These are phyloP conservation scores for Caenorhabditis sp. DNA, from an alignment of 2,888 invertebrate genomes.

Conservation along the genomic window DNA sequence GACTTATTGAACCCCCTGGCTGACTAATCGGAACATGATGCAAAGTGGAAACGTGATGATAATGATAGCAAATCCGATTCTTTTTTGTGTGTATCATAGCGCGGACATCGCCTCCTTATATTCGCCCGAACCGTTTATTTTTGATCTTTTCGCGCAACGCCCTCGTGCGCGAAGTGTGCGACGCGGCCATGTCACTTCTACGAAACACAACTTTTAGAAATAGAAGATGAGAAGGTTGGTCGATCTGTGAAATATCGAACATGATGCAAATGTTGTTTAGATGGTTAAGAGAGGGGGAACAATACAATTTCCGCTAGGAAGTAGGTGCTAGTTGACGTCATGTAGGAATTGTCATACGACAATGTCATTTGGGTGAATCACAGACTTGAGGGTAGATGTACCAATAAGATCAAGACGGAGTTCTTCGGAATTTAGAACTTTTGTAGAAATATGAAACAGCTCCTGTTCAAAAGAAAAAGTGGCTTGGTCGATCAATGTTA, in stretches of 20 bases:
- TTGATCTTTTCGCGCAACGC: conserved; percentile 53
- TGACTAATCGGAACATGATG: conserved; percentile 25
- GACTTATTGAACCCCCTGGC: conserved; percentile 32
- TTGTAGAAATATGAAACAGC: too few relatives aligned
- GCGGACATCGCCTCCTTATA: conserved; percentile 37
- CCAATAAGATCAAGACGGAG: too few relatives aligned
- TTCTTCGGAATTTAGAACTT: too few relatives aligned
- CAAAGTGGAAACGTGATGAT: conserved; percentile 32
- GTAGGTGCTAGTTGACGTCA: not conserved
- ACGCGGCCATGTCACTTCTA: not conserved
- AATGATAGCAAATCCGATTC: conserved; percentile 2
- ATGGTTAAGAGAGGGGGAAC: not conserved
- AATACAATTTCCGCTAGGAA: not conserved
- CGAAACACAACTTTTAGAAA: conserved; percentile 31
- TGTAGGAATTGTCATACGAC: too few relatives aligned
- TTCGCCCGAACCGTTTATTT: conserved; percentile 21
- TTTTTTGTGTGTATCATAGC: not conserved
- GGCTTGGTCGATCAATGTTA: too few relatives aligned
- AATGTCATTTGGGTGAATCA: too few relatives aligned
- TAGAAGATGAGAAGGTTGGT: conserved; percentile 10
- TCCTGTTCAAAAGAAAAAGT: too few relatives aligned
- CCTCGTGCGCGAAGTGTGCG: conserved; percentile 39
- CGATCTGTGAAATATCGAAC: conserved; percentile 19
- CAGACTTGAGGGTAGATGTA: too few relatives aligned
- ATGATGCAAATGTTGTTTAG: conserved; percentile 4